These are phyloP conservation scores for Latrodectus hesperus DNA, from an alignment of 2,888 invertebrate genomes.

Conservation along the genomic window DNA sequence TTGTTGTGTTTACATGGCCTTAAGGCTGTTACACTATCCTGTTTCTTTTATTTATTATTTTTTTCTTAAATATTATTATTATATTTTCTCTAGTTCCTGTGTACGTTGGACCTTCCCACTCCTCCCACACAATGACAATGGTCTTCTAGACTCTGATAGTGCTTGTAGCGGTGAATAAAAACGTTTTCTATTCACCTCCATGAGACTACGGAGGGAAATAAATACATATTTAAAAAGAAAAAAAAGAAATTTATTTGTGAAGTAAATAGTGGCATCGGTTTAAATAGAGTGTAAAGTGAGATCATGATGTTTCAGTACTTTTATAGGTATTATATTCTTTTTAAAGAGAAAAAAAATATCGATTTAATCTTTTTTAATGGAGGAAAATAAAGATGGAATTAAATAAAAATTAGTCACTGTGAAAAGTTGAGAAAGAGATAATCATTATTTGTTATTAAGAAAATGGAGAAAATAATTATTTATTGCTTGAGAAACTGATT, in stretches of 20 bases:
- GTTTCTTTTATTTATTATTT: slow-evolving; percentile 38
- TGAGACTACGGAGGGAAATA: too few relatives aligned
- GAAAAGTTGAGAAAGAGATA: too few relatives aligned
- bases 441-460: too few relatives aligned
- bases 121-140: slow-evolving; percentile 17
- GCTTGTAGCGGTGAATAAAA: background rate
- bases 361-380: slow-evolving; percentile 11
- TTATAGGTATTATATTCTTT: background rate
- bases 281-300: slow-evolving; percentile 49
- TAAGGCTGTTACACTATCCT: slow-evolving; percentile 38
- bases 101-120: background rate
- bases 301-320: too few relatives aligned
- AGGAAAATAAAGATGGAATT: slow-evolving; percentile 28
- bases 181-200: too few relatives aligned
- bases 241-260: slow-evolving; percentile 59
- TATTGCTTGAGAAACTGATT: too few relatives aligned
- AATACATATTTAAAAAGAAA: background rate
- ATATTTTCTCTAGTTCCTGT: slow-evolving; percentile 14
- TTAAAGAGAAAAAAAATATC: background rate
- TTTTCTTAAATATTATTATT: slow-evolving; percentile 35
- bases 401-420: slow-evolving; percentile 43
- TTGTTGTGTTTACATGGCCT: slow-evolving; percentile 68
- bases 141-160: slow-evolving; percentile 8
- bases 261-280: slow-evolving; percentile 58
- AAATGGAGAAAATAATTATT: too few relatives aligned